Evolutionary conservation across 2,888 invertebrate species (phyloP), one percentile per base, ranked within the genome.

Genomic region (Mamestra brassicae): DNA sequence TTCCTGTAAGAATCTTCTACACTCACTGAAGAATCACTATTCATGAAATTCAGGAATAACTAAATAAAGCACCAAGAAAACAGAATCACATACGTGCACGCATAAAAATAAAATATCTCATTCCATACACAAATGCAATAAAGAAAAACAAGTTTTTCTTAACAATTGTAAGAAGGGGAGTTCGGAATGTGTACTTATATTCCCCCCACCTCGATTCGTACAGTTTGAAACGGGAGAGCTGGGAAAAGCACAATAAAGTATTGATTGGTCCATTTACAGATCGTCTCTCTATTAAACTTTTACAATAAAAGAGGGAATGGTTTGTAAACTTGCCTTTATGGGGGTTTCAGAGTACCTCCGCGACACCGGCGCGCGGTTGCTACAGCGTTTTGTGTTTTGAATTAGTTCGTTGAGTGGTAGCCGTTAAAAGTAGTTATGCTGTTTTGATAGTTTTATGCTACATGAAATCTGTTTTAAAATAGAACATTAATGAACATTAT

Each of bases 281-380:
- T 92, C 89, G 88, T 87, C 87, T 91, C 90, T 93, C 92, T 93
- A 94, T 93, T 93, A 93, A 94, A 94, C 93, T 93, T 94, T 93
- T 88, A 92, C 93, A 93, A 94, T 94, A 92, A 93, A 93, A 91
- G 87, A 80, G 86, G 88, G 87, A 89, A 89, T 87, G 88, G 90
- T 87, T 89, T 90, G 88, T 89, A 87, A 90, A 90, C 88, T 89
- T 89, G 83, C 86, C 85, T 87, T 88, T 87, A 88, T 86, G 76
- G 85, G 71, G 76, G 73, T 74, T 81, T 80, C 66, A 67, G 85
- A 84, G 85, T 78, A 84, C 78, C 81, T 83, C 64, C 66, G 77
- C 64, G 81, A 83, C 76, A 85, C 72, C n/a, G 80, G 62, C 45
- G 26, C 26, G 26, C 26, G 69, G 78, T 63, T 58, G 45, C 26